Percentiles rank a stretch among this genome's conserved stretches.
Conservation (phyloP, 2,888 invertebrate species). For the Melanostoma mellinum region DNA sequence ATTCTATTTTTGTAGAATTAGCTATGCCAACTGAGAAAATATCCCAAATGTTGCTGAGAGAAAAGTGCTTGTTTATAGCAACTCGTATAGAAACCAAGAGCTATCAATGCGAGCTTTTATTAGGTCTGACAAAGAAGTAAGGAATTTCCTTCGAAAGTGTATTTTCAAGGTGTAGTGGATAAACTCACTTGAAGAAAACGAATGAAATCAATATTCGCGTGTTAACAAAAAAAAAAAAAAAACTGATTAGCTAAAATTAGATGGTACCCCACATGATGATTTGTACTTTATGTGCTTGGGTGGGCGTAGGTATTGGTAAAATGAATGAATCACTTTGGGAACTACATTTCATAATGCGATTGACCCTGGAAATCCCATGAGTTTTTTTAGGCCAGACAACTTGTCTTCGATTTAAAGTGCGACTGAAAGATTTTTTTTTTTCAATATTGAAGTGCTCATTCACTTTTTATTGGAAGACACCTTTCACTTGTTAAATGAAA, state of each 20-base stretch:
- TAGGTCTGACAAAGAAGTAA: conserved; percentile 38
- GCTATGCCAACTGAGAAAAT: background rate
- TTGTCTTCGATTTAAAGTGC: background rate
- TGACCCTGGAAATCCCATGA: no score
- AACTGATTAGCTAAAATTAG: conserved; percentile 44
- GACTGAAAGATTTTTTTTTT: background rate
- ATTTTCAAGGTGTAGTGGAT: background rate
- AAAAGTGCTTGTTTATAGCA: conserved; percentile 49
- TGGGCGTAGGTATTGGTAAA: no score
- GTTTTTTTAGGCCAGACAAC: no score
- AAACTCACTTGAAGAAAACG: background rate
- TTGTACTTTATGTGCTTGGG: no score
- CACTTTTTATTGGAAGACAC: background rate
- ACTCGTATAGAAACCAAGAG: conserved; percentile 9
- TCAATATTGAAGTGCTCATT: background rate
- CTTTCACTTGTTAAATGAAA: conserved; percentile 3
- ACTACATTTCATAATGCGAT: no score
- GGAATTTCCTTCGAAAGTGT: conserved; percentile 22
- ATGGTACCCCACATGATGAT: background rate
- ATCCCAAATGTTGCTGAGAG: conserved; percentile 30
- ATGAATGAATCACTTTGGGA: no score
- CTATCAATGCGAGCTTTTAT: conserved; percentile 52
- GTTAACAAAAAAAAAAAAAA: no score
- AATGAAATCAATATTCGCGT: conserved; percentile 46
- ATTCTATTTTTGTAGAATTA: conserved; percentile 56